A percentile compares a stretch with the other conserved stretches of the same genome.
These are phyloP conservation scores for Siniperca chuatsi DNA, from an alignment of 2,113 vertebrate genomes.

Conservation along the genomic window DNA sequence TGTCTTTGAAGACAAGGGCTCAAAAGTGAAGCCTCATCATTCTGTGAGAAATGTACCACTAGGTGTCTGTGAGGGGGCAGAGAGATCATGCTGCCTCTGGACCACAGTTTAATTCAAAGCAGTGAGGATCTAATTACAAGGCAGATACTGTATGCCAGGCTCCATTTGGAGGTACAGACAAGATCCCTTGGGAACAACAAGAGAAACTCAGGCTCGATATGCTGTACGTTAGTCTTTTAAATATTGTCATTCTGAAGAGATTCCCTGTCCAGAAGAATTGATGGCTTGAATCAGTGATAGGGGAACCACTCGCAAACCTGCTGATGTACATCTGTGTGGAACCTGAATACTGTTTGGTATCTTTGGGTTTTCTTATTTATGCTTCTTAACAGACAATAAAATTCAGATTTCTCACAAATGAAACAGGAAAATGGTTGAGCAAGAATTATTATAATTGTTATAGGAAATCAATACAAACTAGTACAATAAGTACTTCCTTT, in stretches of 20 bases:
- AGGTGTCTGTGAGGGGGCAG: constrained; percentile 23
- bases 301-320: not conserved
- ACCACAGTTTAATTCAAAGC: constrained; percentile 53
- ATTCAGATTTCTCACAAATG: not conserved
- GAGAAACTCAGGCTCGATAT: constrained; percentile 44
- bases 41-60: constrained; percentile 46
- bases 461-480: not conserved
- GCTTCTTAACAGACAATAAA: not conserved
- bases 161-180: constrained; percentile 34
- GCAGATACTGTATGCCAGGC: constrained; percentile 47
- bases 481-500: not conserved
- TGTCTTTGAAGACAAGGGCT: constrained; percentile 7
- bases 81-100: constrained; percentile 42
- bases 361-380: not conserved
- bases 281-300: constrained; percentile 19
- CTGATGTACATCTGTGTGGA: not conserved
- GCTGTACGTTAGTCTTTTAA: constrained; percentile 42
- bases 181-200: constrained; percentile 49
- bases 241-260: constrained; percentile 38
- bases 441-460: not conserved
- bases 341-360: not conserved
- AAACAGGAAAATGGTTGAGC: not conserved
- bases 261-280: constrained; percentile 25
- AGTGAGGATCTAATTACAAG: constrained; percentile 65
- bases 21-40: constrained; percentile 7